Conservation (phyloP, 2,888 invertebrate genomes). For the Papilio gigon region DNA sequence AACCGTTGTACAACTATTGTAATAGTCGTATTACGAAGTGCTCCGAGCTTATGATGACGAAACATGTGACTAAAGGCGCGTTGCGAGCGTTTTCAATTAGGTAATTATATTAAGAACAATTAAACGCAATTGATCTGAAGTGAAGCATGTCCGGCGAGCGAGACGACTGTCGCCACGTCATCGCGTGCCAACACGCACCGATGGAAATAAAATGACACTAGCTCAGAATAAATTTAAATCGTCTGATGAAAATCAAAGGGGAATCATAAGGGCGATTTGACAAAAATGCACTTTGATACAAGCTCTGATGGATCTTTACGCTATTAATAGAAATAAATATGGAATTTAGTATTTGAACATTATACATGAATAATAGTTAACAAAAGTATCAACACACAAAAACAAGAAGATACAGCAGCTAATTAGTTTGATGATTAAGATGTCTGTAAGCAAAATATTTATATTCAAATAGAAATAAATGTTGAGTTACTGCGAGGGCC, state of each 20-base stretch:
- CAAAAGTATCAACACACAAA: background rate
- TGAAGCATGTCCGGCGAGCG: conserved; percentile 56
- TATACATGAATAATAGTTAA: background rate
- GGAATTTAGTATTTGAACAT: background rate
- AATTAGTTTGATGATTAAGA: background rate
- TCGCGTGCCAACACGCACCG: conserved; percentile 3
- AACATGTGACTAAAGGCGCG: conserved; percentile 37
- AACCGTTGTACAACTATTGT: background rate
- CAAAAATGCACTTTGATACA: too few species aligned
- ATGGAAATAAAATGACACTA: conserved; percentile 16
- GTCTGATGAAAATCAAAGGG: background rate
- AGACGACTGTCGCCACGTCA: conserved; percentile 46
- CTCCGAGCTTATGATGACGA: conserved; percentile 27
- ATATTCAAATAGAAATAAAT: conserved; percentile 34
- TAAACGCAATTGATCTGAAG: conserved; percentile 79
- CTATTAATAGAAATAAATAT: background rate
- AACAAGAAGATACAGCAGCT: background rate
- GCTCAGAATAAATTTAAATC: background rate
- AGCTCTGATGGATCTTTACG: background rate
- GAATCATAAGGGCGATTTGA: too few species aligned
- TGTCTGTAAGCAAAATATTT: conserved; percentile 22
- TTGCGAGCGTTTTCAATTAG: conserved; percentile 63
- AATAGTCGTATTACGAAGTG: conserved; percentile 4
- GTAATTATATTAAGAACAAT: conserved; percentile 78
- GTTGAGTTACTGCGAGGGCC: conserved; percentile 31